A percentile compares a stretch with the other conserved stretches of the same genome.
These are phyloP conservation scores for Otolemur garnettii DNA, from an alignment of 2,113 vertebrate genomes.

Conservation along the genomic window DNA sequence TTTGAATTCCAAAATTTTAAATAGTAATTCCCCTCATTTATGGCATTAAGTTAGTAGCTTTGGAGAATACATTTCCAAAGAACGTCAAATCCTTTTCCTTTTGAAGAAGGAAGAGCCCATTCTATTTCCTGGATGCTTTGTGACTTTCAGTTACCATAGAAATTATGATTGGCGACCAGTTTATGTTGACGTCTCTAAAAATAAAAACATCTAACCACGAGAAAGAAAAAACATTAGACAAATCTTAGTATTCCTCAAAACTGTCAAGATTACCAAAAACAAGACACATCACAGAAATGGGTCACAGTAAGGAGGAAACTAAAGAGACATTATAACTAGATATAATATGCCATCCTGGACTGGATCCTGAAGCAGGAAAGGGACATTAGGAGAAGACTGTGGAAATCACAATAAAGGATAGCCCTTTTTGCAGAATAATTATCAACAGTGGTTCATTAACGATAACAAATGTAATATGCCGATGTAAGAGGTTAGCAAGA, in stretches of 20 bases:
- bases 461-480: background rate
- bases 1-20: background rate
- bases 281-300: conserved; percentile 20
- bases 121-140: background rate
- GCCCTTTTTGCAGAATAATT: background rate
- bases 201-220: background rate
- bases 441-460: background rate
- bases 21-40: background rate
- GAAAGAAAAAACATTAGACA: background rate
- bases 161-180: background rate
- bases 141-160: background rate
- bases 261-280: background rate
- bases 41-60: background rate
- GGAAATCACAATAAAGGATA: background rate
- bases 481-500: background rate
- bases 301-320: background rate
- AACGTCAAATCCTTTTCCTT: background rate
- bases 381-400: background rate
- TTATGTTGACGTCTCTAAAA: background rate
- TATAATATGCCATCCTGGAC: background rate
- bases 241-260: background rate
- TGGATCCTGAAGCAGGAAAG: background rate
- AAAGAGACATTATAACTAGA: background rate
- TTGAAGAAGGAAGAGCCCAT: conserved; percentile 13
- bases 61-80: background rate